These are phyloP conservation scores for Chymomyza fuscimana DNA, from an alignment of 2,888 invertebrate genomes.

Conservation along the genomic window DNA sequence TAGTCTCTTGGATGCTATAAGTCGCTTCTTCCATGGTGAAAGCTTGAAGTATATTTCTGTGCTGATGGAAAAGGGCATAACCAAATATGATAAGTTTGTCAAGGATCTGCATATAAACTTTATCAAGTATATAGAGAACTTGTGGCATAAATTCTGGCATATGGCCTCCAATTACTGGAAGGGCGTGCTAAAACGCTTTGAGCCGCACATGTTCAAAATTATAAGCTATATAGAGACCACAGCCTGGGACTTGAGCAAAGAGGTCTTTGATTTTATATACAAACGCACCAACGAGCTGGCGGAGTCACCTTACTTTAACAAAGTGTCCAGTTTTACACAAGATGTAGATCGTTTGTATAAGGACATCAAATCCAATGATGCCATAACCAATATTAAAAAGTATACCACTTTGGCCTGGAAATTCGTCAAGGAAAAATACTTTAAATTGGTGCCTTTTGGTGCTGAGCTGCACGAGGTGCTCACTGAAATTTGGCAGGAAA, in stretches of 20 bases:
- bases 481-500: constrained; percentile 83
- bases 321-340: constrained; percentile 88
- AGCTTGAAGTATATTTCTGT: constrained; percentile 86
- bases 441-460: constrained; percentile 85
- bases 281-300: constrained; percentile 89
- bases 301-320: constrained; percentile 89
- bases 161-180: constrained; percentile 87
- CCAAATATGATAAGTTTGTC: constrained; percentile 89
- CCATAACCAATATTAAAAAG: constrained; percentile 88
- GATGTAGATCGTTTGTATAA: constrained; percentile 90
- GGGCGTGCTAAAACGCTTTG: constrained; percentile 85
- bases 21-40: constrained; percentile 87
- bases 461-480: constrained; percentile 84
- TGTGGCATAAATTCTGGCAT: constrained; percentile 86
- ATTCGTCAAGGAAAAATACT: constrained; percentile 85
- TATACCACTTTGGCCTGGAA: constrained; percentile 85
- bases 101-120: constrained; percentile 86
- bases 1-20: constrained; percentile 85
- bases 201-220: constrained; percentile 88
- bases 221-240: constrained; percentile 88
- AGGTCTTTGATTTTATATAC: constrained; percentile 89
- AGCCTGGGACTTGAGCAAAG: constrained; percentile 86
- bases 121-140: constrained; percentile 86
- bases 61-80: constrained; percentile 85
- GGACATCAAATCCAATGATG: constrained; percentile 88